A percentile compares a stretch with the other conserved stretches of the same genome.
phyloP scores from a whole-genome alignment of 2,113 vertebrate species.

The Neotoma lepida region DNA sequence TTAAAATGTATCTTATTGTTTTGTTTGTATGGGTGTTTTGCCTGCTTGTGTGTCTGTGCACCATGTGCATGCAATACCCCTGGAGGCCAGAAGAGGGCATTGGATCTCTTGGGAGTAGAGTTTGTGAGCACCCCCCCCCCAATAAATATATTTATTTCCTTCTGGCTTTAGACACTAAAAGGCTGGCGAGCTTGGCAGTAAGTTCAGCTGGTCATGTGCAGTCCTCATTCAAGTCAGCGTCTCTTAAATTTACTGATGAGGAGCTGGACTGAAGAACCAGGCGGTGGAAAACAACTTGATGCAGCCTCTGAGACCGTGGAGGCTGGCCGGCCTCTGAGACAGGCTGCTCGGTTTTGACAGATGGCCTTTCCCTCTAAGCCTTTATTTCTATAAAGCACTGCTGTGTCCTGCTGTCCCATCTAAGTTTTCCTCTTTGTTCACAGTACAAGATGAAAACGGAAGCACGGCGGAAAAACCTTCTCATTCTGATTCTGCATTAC shows the following conservation, averaged over 20 bases:
- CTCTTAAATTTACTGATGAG: slow-evolving; percentile 64
- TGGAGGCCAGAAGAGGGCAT: background rate
- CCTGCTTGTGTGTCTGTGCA: background rate
- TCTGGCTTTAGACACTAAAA: slow-evolving; percentile 10
- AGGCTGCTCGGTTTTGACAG: slow-evolving; percentile 80
- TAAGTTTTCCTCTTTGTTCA: slow-evolving; percentile 80
- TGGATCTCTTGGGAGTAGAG: background rate
- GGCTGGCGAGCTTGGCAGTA: slow-evolving; percentile 36
- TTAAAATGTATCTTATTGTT: background rate
- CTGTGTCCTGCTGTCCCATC: slow-evolving; percentile 62
- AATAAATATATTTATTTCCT: slow-evolving; percentile 33
- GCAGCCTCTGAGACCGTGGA: slow-evolving; percentile 70
- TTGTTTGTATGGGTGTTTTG: background rate
- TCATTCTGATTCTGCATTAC: slow-evolving; percentile 95
- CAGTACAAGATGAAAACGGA: slow-evolving; percentile 92
- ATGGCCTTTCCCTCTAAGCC: slow-evolving; percentile 67
- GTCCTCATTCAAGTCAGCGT: slow-evolving; percentile 49
- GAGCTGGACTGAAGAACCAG: slow-evolving; percentile 71
- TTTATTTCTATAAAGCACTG: slow-evolving; percentile 71
- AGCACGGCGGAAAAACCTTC: slow-evolving; percentile 92
- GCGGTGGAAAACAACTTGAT: slow-evolving; percentile 70
- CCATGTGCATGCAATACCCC: background rate
- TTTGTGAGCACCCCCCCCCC: background rate
- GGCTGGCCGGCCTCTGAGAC: slow-evolving; percentile 73
- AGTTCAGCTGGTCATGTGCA: slow-evolving; percentile 21